Evolutionary conservation across 2,113 vertebrate genomes (phyloP).

Genomic region (Terrapene triunguis): DNA sequence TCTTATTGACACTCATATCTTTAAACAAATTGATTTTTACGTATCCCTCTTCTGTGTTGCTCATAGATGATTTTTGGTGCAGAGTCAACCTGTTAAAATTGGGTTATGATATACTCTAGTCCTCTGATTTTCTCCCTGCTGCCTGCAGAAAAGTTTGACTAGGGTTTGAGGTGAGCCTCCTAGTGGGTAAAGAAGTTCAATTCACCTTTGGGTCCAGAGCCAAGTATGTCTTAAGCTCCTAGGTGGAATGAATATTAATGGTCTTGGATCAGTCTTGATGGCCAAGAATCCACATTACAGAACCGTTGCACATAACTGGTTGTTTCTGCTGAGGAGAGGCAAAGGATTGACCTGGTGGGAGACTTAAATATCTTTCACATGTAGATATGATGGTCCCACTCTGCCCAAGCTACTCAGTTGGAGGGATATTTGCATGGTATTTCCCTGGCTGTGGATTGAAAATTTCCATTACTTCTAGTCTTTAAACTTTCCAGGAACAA

Average conservation of each 20-base stretch:
- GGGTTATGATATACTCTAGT: conserved; percentile 51
- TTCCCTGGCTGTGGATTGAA: accelerated
- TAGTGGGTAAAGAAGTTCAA: background rate
- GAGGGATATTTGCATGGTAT: background rate
- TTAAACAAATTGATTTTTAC: conserved; percentile 46
- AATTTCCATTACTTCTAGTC: background rate
- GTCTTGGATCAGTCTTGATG: background rate
- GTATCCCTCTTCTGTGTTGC: conserved; percentile 13
- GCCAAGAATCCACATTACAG: background rate
- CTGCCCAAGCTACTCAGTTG: background rate
- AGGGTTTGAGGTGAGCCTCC: background rate
- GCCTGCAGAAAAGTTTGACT: conserved; percentile 35
- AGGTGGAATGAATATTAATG: background rate
- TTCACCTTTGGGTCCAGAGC: background rate
- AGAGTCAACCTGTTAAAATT: conserved; percentile 50
- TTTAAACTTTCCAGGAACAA: background rate
- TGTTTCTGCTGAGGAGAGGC: background rate
- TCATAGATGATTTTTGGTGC: conserved; percentile 3
- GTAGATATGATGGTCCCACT: background rate
- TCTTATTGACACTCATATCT: conserved; percentile 44
- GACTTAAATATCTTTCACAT: background rate
- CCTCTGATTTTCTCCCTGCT: conserved; percentile 23
- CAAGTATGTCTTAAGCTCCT: background rate
- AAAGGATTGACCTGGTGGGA: background rate
- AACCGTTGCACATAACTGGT: background rate